Evolutionary conservation across 1,140 invertebrate species (phyloP), one percentile per base, ranked within the genome.

Genomic region (Elymnias hypermnestra): DNA sequence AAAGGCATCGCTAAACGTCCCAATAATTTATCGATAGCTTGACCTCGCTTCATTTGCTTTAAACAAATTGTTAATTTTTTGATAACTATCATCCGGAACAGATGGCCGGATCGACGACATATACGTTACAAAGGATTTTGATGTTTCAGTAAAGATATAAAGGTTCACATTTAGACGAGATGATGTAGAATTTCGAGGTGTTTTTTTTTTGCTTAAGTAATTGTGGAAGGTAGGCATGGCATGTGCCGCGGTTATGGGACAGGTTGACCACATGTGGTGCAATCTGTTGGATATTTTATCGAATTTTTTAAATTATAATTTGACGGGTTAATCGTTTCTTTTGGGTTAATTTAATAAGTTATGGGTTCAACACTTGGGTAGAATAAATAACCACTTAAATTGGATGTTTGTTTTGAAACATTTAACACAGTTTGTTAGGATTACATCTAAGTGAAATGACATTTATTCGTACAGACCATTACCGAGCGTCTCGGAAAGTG

Each of bases 11-110:
- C 71, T 84, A 72, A 82, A 72, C 56, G 69, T 58, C 41, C 58
- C 60, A 66, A 78, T 82, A 83, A 83, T 82, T 85, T 85, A 83
- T 77, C 63, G 73, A 77, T 42, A 54, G 61, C 55, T 68, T 74
- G 69, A 73, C 73, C 70, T 67, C 73, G 67, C 60, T 72, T 84
- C 78, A 82, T 85, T 85, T 83, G 73, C 75, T 73, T 85, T 85
- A 85, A 84, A 85, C 82, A 85, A 85, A 85, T 85, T 85, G 78
- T 83, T 83, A 83, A 85, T 85, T 85, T 81, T 77, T 83, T 67
- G 81, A 85, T 85, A 85, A 69, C 73, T 72, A 85, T 82, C 78
- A 72, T 77, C 76, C 72, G 78, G 71, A 75, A 83, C 81, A 85
- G 78, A 83, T 85, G 81, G 74, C 67, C 48, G 37, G 38, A 55